Conservation (phyloP, 1,140 invertebrate species). For the Amyelois transitella region DNA sequence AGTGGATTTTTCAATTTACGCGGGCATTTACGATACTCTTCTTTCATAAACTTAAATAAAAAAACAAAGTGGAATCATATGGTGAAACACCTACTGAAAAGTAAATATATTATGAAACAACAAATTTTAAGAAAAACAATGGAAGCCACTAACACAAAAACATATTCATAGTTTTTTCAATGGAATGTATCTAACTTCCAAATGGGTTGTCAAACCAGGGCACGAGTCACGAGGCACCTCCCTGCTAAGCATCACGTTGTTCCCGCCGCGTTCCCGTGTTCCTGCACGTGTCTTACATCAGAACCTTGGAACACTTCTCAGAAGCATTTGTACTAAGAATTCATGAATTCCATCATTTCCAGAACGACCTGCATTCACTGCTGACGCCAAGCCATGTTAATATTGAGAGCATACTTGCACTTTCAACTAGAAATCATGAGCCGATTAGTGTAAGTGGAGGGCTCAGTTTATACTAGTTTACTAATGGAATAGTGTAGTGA, state of each 20-base stretch:
- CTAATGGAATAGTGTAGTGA: not conserved
- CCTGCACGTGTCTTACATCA: constrained; percentile 29
- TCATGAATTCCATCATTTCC: constrained; percentile 49
- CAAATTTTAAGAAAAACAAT: not conserved
- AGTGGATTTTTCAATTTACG: no score
- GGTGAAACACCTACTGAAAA: not conserved
- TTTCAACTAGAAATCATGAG: constrained; percentile 24
- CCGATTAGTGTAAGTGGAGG: not conserved
- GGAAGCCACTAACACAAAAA: not conserved
- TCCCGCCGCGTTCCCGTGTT: constrained; percentile 26
- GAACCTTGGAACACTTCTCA: constrained; percentile 34
- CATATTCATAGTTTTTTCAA: not conserved
- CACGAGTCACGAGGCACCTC: constrained; percentile 23
- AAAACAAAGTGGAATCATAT: not conserved
- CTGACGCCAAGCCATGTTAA: constrained; percentile 27
- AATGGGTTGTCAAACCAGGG: constrained; percentile 16
- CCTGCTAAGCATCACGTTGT: constrained; percentile 35
- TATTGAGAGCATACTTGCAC: constrained; percentile 27
- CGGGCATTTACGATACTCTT: no score
- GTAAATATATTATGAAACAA: constrained; percentile 5
- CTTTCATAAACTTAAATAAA: no score
- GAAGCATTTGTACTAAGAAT: constrained; percentile 24
- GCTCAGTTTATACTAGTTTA: not conserved
- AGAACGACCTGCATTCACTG: no score
- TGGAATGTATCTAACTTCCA: not conserved